These are phyloP conservation scores for Gordius sp. DNA, from an alignment of 2,888 invertebrate species.

Conservation along the genomic window DNA sequence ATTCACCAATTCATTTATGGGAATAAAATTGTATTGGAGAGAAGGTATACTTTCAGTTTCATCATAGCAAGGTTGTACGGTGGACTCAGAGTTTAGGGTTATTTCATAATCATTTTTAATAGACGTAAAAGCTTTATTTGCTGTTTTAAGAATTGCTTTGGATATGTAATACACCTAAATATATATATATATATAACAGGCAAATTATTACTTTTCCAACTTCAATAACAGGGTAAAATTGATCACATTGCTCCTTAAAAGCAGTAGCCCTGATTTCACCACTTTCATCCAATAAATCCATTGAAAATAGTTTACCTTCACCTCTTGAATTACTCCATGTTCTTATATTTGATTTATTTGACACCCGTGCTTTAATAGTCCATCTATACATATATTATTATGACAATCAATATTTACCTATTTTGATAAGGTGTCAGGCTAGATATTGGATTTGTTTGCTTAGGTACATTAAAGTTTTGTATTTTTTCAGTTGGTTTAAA, in stretches of 20 bases:
- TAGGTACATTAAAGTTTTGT: background rate
- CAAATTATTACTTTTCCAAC: slow-evolving; percentile 30
- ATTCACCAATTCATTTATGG: slow-evolving; percentile 44
- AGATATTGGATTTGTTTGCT: slow-evolving; percentile 42
- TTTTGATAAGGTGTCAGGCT: slow-evolving; percentile 76
- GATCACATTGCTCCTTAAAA: slow-evolving; percentile 60
- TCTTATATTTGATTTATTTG: slow-evolving; percentile 48
- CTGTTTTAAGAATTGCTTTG: slow-evolving; percentile 56
- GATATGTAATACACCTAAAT: slow-evolving; percentile 56
- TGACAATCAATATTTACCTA: slow-evolving; percentile 33
- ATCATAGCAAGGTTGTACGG: slow-evolving; percentile 31
- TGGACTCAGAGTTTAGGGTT: slow-evolving; percentile 49
- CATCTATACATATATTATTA: slow-evolving; percentile 36
- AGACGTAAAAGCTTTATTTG: slow-evolving; percentile 59
- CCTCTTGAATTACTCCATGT: slow-evolving; percentile 72
- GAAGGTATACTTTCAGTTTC: slow-evolving; percentile 42
- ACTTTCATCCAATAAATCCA: slow-evolving; percentile 69
- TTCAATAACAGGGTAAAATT: slow-evolving; percentile 61
- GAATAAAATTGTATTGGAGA: slow-evolving; percentile 47
- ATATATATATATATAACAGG: slow-evolving; percentile 18
- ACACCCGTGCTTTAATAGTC: slow-evolving; percentile 66
- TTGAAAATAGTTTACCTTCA: slow-evolving; percentile 68
- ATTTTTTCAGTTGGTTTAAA: background rate
- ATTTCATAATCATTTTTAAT: slow-evolving; percentile 85
- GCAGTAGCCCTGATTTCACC: slow-evolving; percentile 75